phyloP scores from a whole-genome alignment of 2,797 vertebrate species.

The Schizopygopsis pylzovi region DNA sequence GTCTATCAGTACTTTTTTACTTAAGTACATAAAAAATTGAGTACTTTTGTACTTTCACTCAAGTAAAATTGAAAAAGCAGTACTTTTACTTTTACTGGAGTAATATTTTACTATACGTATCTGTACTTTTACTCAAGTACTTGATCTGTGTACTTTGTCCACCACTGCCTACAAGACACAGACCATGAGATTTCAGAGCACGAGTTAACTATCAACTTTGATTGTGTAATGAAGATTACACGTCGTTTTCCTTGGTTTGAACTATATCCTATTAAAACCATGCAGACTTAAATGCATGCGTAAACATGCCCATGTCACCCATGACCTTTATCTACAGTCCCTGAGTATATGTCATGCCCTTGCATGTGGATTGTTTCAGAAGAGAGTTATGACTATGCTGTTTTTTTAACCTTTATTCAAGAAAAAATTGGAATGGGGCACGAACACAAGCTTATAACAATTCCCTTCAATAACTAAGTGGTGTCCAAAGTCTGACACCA shows the following conservation, averaged over 20 bases:
- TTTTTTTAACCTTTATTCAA: not conserved
- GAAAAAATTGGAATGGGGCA: not conserved
- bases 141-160: too few relatives aligned
- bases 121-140: too few relatives aligned
- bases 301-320: not conserved
- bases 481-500: not conserved
- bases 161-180: slow-evolving; percentile 21
- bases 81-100: too few relatives aligned
- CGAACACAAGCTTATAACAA: not conserved
- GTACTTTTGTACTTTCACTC: too few relatives aligned
- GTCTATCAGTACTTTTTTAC: too few relatives aligned
- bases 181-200: not conserved
- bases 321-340: slow-evolving; percentile 39
- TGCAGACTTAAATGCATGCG: not conserved
- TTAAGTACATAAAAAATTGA: too few relatives aligned
- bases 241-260: not conserved
- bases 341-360: not conserved
- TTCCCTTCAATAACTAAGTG: not conserved
- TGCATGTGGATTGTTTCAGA: slow-evolving; percentile 5
- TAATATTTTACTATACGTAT: too few relatives aligned
- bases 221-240: not conserved
- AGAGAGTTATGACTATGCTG: not conserved
- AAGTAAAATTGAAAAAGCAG: too few relatives aligned
- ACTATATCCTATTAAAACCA: slow-evolving; percentile 10
- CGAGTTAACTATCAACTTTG: slow-evolving; percentile 19